These are phyloP conservation scores for Itoplectis maculator DNA, from an alignment of 2,888 invertebrate genomes.

Conservation along the genomic window DNA sequence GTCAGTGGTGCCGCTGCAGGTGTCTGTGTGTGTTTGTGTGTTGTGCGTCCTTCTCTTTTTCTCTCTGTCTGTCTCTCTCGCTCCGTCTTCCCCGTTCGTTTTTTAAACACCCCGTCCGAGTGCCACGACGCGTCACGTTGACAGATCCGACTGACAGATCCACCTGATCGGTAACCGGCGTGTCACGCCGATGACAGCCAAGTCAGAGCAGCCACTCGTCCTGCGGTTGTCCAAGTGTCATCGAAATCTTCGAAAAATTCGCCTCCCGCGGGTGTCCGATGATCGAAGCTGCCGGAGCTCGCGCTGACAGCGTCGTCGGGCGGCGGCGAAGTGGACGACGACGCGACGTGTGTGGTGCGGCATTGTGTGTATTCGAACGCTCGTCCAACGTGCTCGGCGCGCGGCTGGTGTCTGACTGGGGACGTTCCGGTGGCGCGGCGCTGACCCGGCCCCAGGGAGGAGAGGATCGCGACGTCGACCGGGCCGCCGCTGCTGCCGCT, in stretches of 20 bases:
- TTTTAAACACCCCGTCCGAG: slow-evolving; percentile 11
- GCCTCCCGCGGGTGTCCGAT: not conserved
- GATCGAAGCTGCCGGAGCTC: not conserved
- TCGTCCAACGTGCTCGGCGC: slow-evolving; percentile 77
- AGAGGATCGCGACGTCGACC: slow-evolving; percentile 74
- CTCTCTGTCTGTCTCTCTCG: slow-evolving; percentile 10
- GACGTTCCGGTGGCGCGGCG: slow-evolving; percentile 76
- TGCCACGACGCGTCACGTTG: slow-evolving; percentile 32
- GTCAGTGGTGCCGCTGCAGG: slow-evolving; percentile 37
- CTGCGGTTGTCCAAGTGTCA: slow-evolving; percentile 23
- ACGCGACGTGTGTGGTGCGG: slow-evolving; percentile 12
- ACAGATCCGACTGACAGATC: slow-evolving; percentile 52
- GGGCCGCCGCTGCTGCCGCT: slow-evolving; percentile 68
- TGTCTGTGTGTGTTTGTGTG: too few species aligned
- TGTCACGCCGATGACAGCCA: slow-evolving; percentile 69
- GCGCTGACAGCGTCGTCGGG: slow-evolving; percentile 48
- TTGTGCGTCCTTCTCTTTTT: slow-evolving; percentile 29
- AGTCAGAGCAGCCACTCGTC: slow-evolving; percentile 69
- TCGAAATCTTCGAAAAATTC: slow-evolving; percentile 28
- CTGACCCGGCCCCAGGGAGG: slow-evolving; percentile 70
- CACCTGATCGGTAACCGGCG: slow-evolving; percentile 18
- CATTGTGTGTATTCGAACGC: slow-evolving; percentile 55
- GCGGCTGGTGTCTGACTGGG: slow-evolving; percentile 81
- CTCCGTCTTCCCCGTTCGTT: not conserved
- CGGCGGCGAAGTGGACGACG: slow-evolving; percentile 16